These are phyloP conservation scores for Neofelis nebulosa DNA, from an alignment of 2,113 vertebrate genomes.

Conservation along the genomic window DNA sequence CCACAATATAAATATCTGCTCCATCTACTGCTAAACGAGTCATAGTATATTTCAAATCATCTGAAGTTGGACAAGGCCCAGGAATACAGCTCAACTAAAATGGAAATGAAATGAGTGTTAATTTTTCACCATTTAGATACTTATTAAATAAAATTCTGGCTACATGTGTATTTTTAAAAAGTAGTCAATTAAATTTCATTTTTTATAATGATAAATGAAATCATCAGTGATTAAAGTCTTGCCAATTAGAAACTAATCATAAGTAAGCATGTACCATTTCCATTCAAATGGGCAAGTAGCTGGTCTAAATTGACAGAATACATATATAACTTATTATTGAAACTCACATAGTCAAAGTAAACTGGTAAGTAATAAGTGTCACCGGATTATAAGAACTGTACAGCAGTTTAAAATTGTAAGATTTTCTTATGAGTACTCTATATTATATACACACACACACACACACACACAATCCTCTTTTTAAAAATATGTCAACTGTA, in stretches of 20 bases:
- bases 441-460: not conserved
- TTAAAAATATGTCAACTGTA: not conserved
- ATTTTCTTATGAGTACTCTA: not conserved
- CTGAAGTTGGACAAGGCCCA: conserved; percentile 94
- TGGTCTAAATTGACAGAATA: not conserved
- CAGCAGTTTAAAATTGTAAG: not conserved
- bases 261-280: not conserved
- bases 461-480: not conserved
- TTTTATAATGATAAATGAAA: conserved; percentile 44
- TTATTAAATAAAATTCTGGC: not conserved
- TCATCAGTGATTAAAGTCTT: not conserved
- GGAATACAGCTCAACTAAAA: conserved; percentile 90
- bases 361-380: not conserved
- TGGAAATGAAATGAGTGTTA: not conserved
- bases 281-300: not conserved
- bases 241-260: not conserved
- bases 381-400: not conserved
- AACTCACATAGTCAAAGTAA: not conserved
- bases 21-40: conserved; percentile 95
- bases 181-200: not conserved
- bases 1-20: conserved; percentile 95
- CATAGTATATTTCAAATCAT: conserved; percentile 98
- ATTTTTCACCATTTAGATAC: not conserved
- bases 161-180: not conserved
- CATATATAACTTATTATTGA: not conserved